Conservation (phyloP, 2,888 invertebrate genomes). For the Conchocele bisecta region DNA sequence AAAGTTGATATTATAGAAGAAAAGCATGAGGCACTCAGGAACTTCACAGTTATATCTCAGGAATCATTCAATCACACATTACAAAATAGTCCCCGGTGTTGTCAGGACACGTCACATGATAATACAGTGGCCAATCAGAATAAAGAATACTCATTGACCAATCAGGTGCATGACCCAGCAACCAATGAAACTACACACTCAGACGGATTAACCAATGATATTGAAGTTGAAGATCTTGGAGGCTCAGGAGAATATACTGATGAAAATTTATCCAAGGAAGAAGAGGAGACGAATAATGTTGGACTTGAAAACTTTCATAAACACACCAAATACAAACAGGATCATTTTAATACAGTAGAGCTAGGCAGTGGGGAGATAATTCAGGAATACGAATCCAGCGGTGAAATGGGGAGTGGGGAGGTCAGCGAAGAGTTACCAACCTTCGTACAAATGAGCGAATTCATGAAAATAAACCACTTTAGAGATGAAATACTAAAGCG, state of each 20-base stretch:
- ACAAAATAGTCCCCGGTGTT: no score
- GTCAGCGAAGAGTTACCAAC: conserved; percentile 32
- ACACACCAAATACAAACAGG: no score
- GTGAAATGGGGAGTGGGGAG: conserved; percentile 51
- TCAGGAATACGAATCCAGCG: conserved; percentile 32
- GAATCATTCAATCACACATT: no score
- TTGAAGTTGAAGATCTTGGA: conserved; percentile 56
- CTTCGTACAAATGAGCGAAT: conserved; percentile 29
- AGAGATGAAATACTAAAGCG: conserved; percentile 53
- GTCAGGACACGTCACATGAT: no score
- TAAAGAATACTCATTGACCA: conserved; percentile 1
- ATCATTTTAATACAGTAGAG: conserved; percentile 37
- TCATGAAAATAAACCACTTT: conserved; percentile 45
- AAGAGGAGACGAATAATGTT: conserved; percentile 39
- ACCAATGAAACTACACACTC: not conserved
- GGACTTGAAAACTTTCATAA: conserved; percentile 4
- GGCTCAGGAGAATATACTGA: conserved; percentile 50
- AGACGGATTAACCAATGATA: conserved; percentile 17
- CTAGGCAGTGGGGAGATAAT: conserved; percentile 38
- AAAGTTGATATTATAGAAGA: no score
- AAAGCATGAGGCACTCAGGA: no score
- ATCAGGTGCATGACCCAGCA: not conserved
- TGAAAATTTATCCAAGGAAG: conserved; percentile 35
- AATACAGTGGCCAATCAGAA: conserved; percentile 34
- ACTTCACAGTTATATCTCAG: no score